Percentiles rank a stretch among this genome's conserved stretches.
Evolutionary conservation across 2,888 invertebrate species (phyloP).

Genomic region (Thereva nobilitata): DNA sequence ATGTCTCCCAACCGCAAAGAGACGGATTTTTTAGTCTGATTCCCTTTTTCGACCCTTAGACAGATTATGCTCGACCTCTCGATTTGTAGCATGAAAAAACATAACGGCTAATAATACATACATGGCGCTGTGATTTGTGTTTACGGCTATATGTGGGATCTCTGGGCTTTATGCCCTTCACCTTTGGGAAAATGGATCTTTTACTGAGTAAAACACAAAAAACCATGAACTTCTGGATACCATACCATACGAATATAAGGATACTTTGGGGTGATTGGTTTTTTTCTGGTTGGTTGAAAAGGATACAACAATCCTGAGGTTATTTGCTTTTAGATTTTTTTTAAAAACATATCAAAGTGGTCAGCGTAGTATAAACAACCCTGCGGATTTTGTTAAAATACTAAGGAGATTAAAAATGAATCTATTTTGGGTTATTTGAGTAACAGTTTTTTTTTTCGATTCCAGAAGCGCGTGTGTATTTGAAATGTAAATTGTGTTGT

Average conservation of each 20-base stretch:
- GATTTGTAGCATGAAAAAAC: slow-evolving; percentile 37
- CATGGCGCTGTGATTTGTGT: slow-evolving; percentile 37
- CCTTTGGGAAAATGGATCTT: slow-evolving; percentile 15
- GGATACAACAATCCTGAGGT: slow-evolving; percentile 12
- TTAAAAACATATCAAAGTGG: slow-evolving; percentile 17
- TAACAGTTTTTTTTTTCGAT: too few relatives aligned
- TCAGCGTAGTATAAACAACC: slow-evolving; percentile 16
- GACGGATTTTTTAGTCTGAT: neutral
- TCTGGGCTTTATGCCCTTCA: slow-evolving; percentile 21
- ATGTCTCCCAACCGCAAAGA: too few relatives aligned
- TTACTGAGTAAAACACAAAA: slow-evolving; percentile 14
- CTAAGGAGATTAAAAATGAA: too few relatives aligned
- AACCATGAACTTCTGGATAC: slow-evolving; percentile 1
- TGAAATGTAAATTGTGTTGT: too few relatives aligned
- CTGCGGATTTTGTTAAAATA: too few relatives aligned
- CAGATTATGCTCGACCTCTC: slow-evolving; percentile 36
- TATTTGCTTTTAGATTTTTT: slow-evolving; percentile 25
- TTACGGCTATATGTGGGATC: slow-evolving; percentile 7
- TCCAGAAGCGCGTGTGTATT: too few relatives aligned
- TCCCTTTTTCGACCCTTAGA: slow-evolving; percentile 3
- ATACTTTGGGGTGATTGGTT: slow-evolving; percentile 31
- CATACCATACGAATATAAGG: slow-evolving; percentile 11
- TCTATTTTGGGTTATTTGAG: too few relatives aligned
- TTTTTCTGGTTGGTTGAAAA: neutral
- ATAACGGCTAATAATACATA: slow-evolving; percentile 39